Conservation (phyloP, 1,140 invertebrate species). For the Cherax destructor region DNA sequence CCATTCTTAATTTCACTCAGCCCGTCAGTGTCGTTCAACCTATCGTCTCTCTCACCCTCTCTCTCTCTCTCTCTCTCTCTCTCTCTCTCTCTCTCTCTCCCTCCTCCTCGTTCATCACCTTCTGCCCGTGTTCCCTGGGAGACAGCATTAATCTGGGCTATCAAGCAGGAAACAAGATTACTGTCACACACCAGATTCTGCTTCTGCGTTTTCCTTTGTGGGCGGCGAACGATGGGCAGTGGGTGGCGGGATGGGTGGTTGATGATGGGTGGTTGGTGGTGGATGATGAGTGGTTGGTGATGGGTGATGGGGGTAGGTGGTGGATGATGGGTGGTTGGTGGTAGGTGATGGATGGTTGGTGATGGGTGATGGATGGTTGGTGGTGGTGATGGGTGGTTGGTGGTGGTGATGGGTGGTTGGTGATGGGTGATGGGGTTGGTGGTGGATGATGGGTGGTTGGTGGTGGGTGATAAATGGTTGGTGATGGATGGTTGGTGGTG, state of each 20-base stretch:
- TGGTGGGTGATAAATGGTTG: too few relatives aligned
- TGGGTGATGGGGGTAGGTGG: background rate
- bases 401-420: too few relatives aligned
- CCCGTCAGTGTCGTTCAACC: background rate
- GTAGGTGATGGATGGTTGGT: too few relatives aligned
- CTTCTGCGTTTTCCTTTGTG: background rate
- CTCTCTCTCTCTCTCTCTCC: slow-evolving; percentile 9
- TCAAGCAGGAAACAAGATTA: slow-evolving; percentile 2
- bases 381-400: too few relatives aligned
- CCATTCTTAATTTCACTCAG: background rate
- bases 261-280: background rate
- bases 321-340: too few relatives aligned
- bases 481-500: too few relatives aligned
- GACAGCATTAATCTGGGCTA: background rate
- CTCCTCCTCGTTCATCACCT: background rate
- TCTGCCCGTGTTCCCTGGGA: background rate
- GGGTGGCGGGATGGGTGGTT: background rate
- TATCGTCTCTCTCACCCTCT: background rate
- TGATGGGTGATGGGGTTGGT: too few relatives aligned
- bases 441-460: too few relatives aligned
- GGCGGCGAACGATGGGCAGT: background rate
- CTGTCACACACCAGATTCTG: background rate
- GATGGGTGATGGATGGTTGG: too few relatives aligned
- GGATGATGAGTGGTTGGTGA: background rate
- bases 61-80: background rate